Base-by-base conservation (phyloP, 2,113 vertebrate genomes). In the Colinus virginianus region DNA sequence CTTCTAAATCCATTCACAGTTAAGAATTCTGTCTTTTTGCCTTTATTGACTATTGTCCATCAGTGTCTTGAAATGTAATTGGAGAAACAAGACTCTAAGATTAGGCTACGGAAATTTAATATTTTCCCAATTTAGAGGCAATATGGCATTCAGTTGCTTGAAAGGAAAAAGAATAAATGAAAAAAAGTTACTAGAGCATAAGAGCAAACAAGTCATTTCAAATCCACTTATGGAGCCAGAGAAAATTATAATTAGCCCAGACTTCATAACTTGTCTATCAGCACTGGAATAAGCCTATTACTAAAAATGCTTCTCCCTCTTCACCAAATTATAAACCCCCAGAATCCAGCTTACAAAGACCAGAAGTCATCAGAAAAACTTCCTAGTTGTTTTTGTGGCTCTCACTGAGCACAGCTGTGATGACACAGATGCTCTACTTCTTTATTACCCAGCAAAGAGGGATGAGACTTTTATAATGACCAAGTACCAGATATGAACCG, bases 51-150 rank as follows among this genome's bases (percentile, higher is more conserved):
- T 87, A 59, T 21, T 70, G 77, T n/a, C 61, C 72, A 87, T 20
- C 69, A 62, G 14, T n/a, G 53, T 32, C 92, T 68, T 4, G 1
- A 86, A 94, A 90, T 28, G 53, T 26, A 93, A 88, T n/a, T 87
- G 79, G 88, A 84, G 85, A 94, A 70, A 6, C 69, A 90, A 82
- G 64, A 46, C 61, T 69, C 36, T 40, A 67, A 0, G 6, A 89
- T 84, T 81, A 90, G 53, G 69, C 78, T 51, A 80, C 68, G 70
- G 32, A 96, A 93, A 93, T 92, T 51, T 92, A 96, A 64, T 93
- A 83, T 85, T 74, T 93, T 91, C 40, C 48, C 81, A 87, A 68
- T 79, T 93, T 82, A 90, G 72, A 91, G 75, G 84, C 84, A 92
- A 79, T 49, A 74, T 70, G 67, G 58, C 51, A 89, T 95, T 94